These are phyloP conservation scores for Ploceus nigricollis DNA, from an alignment of 2,113 vertebrate species.

Conservation along the genomic window DNA sequence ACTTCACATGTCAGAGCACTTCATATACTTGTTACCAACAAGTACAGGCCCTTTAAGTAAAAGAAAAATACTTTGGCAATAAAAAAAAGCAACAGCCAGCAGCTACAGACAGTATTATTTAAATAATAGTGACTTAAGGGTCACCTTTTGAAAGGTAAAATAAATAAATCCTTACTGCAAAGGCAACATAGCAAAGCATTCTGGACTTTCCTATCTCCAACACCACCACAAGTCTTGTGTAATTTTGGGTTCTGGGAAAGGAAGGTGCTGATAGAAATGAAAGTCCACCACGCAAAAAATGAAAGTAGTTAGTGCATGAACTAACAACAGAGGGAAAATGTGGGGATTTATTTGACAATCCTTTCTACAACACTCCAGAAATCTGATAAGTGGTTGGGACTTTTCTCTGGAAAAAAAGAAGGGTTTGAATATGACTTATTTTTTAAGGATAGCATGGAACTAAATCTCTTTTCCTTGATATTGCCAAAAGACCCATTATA, in stretches of 20 bases:
- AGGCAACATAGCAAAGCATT: neutral
- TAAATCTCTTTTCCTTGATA: neutral
- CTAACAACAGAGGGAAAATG: neutral
- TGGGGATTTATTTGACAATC: neutral
- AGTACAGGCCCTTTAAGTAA: neutral
- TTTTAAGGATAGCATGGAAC: neutral
- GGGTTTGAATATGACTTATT: neutral
- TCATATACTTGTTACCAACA: neutral
- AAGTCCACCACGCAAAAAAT: conserved; percentile 1
- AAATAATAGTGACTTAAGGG: conserved; percentile 12
- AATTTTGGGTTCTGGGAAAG: neutral
- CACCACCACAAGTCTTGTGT: neutral
- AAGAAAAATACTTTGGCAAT: conserved; percentile 8
- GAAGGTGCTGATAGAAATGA: neutral
- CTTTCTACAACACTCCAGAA: neutral
- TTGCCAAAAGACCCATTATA: neutral
- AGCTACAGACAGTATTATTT: conserved; percentile 27
- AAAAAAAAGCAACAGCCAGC: conserved; percentile 15
- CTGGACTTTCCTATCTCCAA: neutral
- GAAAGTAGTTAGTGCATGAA: conserved; percentile 17
- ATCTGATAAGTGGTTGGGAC: conserved; percentile 5
- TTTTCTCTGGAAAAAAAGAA: neutral
- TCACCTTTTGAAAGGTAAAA: conserved; percentile 30
- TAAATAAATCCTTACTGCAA: neutral
- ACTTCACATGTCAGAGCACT: neutral